Evolutionary conservation across 2,797 vertebrate species (phyloP).

Genomic region (Helicolenus hilgendorfi): DNA sequence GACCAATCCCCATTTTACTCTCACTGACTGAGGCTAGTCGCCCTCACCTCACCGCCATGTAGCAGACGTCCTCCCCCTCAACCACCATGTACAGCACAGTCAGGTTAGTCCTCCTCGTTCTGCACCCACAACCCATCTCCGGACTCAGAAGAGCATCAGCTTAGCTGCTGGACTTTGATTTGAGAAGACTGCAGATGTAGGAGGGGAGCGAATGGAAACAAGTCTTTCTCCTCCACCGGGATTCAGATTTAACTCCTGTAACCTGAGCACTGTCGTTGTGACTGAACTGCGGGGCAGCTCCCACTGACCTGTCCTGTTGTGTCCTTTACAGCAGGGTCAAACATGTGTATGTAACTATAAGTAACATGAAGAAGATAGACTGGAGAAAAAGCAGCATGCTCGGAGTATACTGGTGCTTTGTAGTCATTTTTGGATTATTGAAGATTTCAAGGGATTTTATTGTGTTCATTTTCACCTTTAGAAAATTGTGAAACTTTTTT

Average conservation of each 20-base stretch:
- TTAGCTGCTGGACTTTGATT: slow-evolving; percentile 64
- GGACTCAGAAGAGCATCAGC: slow-evolving; percentile 66
- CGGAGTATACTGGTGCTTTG: slow-evolving; percentile 75
- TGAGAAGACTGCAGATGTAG: slow-evolving; percentile 53
- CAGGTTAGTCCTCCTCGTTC: slow-evolving; percentile 71
- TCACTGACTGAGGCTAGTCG: slow-evolving; percentile 54
- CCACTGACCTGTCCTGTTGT: slow-evolving; percentile 49
- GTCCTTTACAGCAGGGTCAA: slow-evolving; percentile 68
- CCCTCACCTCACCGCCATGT: slow-evolving; percentile 73
- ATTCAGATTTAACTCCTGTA: slow-evolving; percentile 57
- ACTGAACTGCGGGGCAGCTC: slow-evolving; percentile 53
- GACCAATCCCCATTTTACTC: slow-evolving; percentile 58
- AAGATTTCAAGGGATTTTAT: slow-evolving; percentile 70
- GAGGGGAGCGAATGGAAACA: slow-evolving; percentile 49
- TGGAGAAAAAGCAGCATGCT: slow-evolving; percentile 71
- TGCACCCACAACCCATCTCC: slow-evolving; percentile 61
- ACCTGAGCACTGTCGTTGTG: slow-evolving; percentile 62
- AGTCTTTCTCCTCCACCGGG: slow-evolving; percentile 58
- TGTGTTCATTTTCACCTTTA: slow-evolving; percentile 71
- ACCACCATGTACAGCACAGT: slow-evolving; percentile 76
- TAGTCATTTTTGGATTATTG: slow-evolving; percentile 69
- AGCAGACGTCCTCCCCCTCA: slow-evolving; percentile 69
- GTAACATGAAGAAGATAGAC: slow-evolving; percentile 63
- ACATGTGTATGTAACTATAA: slow-evolving; percentile 62
- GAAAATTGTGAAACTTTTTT: slow-evolving; percentile 63